These are phyloP conservation scores for Anolis carolinensis DNA, from an alignment of 2,113 vertebrate genomes.

Conservation along the genomic window DNA sequence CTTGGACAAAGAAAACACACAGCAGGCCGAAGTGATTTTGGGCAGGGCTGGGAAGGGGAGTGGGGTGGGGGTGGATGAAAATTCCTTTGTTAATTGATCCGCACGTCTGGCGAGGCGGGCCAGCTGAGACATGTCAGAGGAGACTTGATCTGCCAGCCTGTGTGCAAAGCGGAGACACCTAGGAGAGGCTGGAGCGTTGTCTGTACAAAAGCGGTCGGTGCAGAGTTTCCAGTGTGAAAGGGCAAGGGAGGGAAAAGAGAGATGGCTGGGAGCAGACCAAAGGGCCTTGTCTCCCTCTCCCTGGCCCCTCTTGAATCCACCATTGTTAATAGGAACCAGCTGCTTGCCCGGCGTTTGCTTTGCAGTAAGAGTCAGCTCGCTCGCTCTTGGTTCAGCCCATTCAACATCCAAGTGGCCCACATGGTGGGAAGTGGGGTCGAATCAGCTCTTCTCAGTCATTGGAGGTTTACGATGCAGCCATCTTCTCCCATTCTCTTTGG, in stretches of 20 bases:
- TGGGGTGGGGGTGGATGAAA: not conserved
- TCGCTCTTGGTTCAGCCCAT: not conserved
- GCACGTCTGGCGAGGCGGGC: constrained; percentile 16
- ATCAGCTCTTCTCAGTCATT: not conserved
- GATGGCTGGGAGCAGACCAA: not conserved
- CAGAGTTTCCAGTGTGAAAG: constrained; percentile 5
- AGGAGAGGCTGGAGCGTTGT: not conserved
- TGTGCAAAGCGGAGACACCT: constrained; percentile 19
- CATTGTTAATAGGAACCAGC: not conserved
- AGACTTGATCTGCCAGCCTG: constrained; percentile 8
- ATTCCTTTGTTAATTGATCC: constrained; percentile 33
- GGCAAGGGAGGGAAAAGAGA: not conserved
- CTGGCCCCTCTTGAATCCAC: not conserved
- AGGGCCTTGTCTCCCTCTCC: not conserved
- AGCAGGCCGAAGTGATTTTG: not conserved
- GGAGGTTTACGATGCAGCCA: not conserved
- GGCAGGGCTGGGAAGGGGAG: not conserved
- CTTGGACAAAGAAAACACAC: constrained; percentile 9
- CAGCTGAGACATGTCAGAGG: constrained; percentile 31
- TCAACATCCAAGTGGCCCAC: not conserved
- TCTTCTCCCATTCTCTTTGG: not conserved
- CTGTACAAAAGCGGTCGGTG: not conserved
- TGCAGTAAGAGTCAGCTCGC: not conserved
- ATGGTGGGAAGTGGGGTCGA: not conserved
- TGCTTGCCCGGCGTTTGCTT: not conserved